A percentile compares a stretch with the other conserved stretches of the same genome.
Evolutionary conservation across 1,140 invertebrate species (phyloP).

Genomic region (Globodera ellingtonae): DNA sequence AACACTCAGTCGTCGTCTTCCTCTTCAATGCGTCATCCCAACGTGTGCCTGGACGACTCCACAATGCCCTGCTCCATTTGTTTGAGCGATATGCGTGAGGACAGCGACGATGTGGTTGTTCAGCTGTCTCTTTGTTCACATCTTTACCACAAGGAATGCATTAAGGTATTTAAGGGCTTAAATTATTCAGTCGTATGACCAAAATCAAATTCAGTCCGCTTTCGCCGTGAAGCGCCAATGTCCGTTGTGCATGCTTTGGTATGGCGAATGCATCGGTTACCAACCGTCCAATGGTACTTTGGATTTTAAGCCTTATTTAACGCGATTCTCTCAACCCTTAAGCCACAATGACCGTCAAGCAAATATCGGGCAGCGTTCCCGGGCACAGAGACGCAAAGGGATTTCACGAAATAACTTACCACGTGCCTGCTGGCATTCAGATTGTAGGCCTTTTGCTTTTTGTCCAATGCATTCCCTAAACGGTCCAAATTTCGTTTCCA

Average conservation of each 20-base stretch:
- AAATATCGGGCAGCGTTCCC: constrained; percentile 34
- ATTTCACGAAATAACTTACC: constrained; percentile 36
- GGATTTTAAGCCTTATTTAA: neutral
- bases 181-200: neutral
- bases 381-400: constrained; percentile 40
- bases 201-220: constrained; percentile 31
- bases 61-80: constrained; percentile 42
- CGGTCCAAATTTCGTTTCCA: constrained; percentile 14
- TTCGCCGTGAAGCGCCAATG: constrained; percentile 41
- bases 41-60: constrained; percentile 13
- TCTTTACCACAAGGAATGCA: constrained; percentile 41
- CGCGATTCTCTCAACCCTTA: neutral
- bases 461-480: neutral
- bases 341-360: constrained; percentile 33
- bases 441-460: constrained; percentile 25
- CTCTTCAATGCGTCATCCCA: neutral
- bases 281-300: constrained; percentile 32
- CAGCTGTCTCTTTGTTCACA: constrained; percentile 31
- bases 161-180: constrained; percentile 13
- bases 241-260: constrained; percentile 44
- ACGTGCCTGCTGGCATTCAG: constrained; percentile 40
- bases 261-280: constrained; percentile 34
- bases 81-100: constrained; percentile 26
- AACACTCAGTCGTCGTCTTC: neutral
- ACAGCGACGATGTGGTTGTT: constrained; percentile 28